A percentile compares a stretch with the other conserved stretches of the same genome.
Conservation (phyloP, 2,888 invertebrate genomes). For the Leucozona laternaria region DNA sequence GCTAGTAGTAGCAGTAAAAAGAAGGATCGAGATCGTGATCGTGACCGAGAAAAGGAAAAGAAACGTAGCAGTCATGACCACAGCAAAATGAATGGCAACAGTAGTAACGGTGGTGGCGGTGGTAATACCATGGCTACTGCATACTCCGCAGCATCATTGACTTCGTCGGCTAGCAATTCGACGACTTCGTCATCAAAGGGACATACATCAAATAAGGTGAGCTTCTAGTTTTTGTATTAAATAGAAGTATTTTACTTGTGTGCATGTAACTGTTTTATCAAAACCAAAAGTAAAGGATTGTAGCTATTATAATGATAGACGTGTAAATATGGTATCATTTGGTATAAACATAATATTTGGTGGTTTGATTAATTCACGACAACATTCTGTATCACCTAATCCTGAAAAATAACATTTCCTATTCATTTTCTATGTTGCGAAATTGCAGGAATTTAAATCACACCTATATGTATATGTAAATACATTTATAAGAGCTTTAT, state of each 20-base stretch:
- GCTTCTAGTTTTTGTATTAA: slow-evolving; percentile 33
- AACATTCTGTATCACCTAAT: not conserved
- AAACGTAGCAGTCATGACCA: slow-evolving; percentile 80
- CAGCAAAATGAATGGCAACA: slow-evolving; percentile 80
- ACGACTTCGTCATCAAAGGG: slow-evolving; percentile 76
- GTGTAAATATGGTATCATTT: slow-evolving; percentile 24
- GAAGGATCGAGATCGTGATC: slow-evolving; percentile 82
- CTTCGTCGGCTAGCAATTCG: slow-evolving; percentile 43
- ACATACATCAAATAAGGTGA: slow-evolving; percentile 79
- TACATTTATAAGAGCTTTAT: not conserved
- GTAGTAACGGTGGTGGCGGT: slow-evolving; percentile 48
- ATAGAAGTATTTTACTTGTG: not conserved
- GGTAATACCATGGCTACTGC: slow-evolving; percentile 56
- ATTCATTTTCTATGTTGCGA: not conserved
- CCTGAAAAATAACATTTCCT: not conserved
- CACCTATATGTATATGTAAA: not conserved
- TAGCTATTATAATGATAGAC: not conserved
- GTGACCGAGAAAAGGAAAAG: slow-evolving; percentile 80
- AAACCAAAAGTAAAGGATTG: not conserved
- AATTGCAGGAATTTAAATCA: not conserved
- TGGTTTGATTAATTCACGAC: slow-evolving; percentile 10
- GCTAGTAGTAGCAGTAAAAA: slow-evolving; percentile 80
- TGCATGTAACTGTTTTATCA: slow-evolving; percentile 26
- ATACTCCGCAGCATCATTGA: slow-evolving; percentile 59
- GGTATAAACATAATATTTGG: slow-evolving; percentile 12